Evolutionary conservation across 2,888 invertebrate genomes (phyloP).

Genomic region (Lacanobia oleracea): DNA sequence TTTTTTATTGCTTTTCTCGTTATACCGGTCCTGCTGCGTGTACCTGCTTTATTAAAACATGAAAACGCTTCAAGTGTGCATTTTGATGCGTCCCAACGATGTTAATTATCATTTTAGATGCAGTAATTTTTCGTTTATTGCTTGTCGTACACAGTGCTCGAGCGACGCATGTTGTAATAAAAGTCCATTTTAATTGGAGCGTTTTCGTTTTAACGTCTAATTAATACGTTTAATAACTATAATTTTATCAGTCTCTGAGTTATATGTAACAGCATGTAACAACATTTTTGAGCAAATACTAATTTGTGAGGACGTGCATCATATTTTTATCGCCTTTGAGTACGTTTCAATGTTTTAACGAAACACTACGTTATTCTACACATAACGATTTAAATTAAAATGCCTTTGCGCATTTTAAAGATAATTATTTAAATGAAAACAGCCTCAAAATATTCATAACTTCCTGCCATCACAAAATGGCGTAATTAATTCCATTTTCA

Average conservation of each 20-base stretch:
- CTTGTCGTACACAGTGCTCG: slow-evolving; percentile 77
- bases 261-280: slow-evolving; percentile 57
- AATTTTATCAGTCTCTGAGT: slow-evolving; percentile 72
- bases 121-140: slow-evolving; percentile 82
- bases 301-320: slow-evolving; percentile 58
- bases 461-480: slow-evolving; percentile 49
- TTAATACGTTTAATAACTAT: slow-evolving; percentile 80
- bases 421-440: slow-evolving; percentile 36
- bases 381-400: slow-evolving; percentile 26
- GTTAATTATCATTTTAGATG: slow-evolving; percentile 80
- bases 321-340: slow-evolving; percentile 46
- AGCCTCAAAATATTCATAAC: slow-evolving; percentile 51
- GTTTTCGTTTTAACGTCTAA: slow-evolving; percentile 81
- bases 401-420: slow-evolving; percentile 50
- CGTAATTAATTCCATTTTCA: slow-evolving; percentile 57
- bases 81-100: slow-evolving; percentile 78
- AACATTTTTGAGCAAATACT: slow-evolving; percentile 65
- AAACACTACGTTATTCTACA: slow-evolving; percentile 5
- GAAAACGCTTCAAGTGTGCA: slow-evolving; percentile 70
- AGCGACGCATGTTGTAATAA: slow-evolving; percentile 74
- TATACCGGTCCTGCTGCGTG: slow-evolving; percentile 72
- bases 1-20: slow-evolving; percentile 75
- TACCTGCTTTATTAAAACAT: slow-evolving; percentile 72
- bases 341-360: slow-evolving; percentile 27
- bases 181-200: slow-evolving; percentile 84